Percentiles rank a stretch among this genome's conserved stretches.
These are phyloP conservation scores for Sthenelais limicola DNA, from an alignment of 2,888 invertebrate species.

Conservation along the genomic window DNA sequence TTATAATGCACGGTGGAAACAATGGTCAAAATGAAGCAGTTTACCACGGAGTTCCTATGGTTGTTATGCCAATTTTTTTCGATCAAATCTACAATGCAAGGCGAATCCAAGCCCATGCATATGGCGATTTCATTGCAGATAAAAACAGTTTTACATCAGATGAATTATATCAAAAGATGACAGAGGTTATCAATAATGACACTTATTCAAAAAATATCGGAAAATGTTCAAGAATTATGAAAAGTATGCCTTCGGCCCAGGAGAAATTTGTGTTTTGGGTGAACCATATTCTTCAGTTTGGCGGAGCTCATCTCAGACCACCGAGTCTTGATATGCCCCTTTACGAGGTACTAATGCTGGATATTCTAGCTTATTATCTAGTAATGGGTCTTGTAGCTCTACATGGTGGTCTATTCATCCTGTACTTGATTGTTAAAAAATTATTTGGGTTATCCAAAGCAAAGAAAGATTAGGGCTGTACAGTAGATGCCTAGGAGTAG, in stretches of 20 bases:
- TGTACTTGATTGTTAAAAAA: too few species aligned
- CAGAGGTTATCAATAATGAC: slow-evolving; percentile 12
- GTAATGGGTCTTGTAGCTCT: background rate
- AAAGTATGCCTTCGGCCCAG: slow-evolving; percentile 29
- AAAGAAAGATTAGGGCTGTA: too few species aligned
- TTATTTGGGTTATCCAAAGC: too few species aligned
- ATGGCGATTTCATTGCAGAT: background rate
- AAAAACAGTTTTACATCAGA: background rate
- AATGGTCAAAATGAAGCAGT: slow-evolving; percentile 31
- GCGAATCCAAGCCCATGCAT: background rate
- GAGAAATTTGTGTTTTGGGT: slow-evolving; percentile 40
- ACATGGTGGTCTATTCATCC: background rate
- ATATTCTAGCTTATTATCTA: slow-evolving; percentile 22
- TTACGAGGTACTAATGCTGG: slow-evolving; percentile 34
- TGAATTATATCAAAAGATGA: background rate
- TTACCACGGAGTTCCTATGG: background rate
- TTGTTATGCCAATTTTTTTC: background rate
- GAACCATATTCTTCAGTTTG: slow-evolving; percentile 34
- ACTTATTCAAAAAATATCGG: slow-evolving; percentile 18
- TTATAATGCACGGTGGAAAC: slow-evolving; percentile 11
- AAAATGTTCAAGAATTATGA: slow-evolving; percentile 30
- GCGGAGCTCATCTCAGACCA: slow-evolving; percentile 29
- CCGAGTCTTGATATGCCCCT: slow-evolving; percentile 31
- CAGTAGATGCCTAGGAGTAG: too few species aligned
- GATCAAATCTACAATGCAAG: background rate